phyloP scores from a whole-genome alignment of 2,888 invertebrate species.

The Tenthredo livida region DNA sequence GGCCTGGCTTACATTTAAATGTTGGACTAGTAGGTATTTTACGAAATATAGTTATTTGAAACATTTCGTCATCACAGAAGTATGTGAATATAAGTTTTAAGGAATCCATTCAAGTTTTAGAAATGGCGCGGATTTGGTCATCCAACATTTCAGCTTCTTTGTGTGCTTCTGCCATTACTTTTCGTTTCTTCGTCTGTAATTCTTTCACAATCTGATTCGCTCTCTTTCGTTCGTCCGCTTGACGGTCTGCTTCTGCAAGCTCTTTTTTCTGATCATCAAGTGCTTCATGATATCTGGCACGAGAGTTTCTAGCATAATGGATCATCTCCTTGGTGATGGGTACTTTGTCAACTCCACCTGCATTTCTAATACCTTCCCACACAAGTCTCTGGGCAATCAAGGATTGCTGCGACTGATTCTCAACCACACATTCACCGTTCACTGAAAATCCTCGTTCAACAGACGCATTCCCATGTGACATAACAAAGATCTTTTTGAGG shows the following conservation, averaged over 20 bases:
- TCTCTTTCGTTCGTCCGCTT: conserved; percentile 41
- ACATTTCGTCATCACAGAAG: too few relatives aligned
- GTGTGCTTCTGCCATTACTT: conserved; percentile 37
- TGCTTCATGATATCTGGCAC: conserved; percentile 26
- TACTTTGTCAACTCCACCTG: conserved; percentile 49
- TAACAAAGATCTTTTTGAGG: conserved; percentile 51
- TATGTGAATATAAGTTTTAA: too few relatives aligned
- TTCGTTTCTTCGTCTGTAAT: conserved; percentile 44
- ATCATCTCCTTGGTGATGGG: conserved; percentile 42
- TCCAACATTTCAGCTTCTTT: conserved; percentile 28
- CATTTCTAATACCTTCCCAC: conserved; percentile 42
- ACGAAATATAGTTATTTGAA: too few relatives aligned
- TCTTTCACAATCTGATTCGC: conserved; percentile 33
- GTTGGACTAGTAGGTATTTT: too few relatives aligned
- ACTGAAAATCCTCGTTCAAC: conserved; percentile 52
- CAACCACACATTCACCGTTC: conserved; percentile 54
- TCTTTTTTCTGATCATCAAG: conserved; percentile 31
- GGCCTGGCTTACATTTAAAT: too few relatives aligned
- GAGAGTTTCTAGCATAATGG: conserved; percentile 44
- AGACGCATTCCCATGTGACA: conserved; percentile 53
- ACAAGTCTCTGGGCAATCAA: conserved; percentile 47
- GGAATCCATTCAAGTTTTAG: too few relatives aligned
- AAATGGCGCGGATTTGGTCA: conserved; percentile 7
- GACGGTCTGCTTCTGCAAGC: not conserved
- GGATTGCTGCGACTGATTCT: conserved; percentile 47